Base-by-base conservation (phyloP, 2,797 vertebrate species). In the Mus spretus region DNA sequence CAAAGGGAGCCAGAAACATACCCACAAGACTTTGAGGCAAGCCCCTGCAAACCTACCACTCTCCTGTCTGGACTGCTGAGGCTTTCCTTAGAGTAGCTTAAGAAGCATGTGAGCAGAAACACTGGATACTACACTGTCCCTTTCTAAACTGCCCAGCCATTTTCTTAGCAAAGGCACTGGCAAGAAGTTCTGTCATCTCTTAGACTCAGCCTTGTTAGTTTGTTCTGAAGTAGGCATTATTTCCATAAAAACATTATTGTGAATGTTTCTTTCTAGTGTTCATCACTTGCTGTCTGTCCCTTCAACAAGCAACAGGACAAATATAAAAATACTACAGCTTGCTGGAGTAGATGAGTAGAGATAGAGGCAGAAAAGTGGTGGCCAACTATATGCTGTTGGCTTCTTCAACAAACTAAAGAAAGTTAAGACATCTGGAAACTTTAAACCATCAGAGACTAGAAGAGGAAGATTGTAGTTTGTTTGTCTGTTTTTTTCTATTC, bases 121-220 rank as follows among this genome's bases (percentile, higher is more conserved):
- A 77, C 50, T 22, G 17, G 3, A 24, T 50, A 44, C 89, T 44
- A 37, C 91, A 14, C 74, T 59, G 6, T 59, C 8, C 26, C 19
- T 84, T 63, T 72, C 44, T 57, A 93, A 75, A 67, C 26, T 72
- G 85, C 79, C 31, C 26, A 78, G 47, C 91, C 90, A 65, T 77
- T 83, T 86, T 90, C 67, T 92, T 87, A 67, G 53, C n/a, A 72
- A 89, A 86, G 77, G 61, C n/a, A 37, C 65, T 91, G 57, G 40
- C 50, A 88, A 86, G 63, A 70, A 87, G 50, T 82, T 53, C 6
- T 22, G 31, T 24, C 26, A 84, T 70, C 28, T 44, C 12, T 61
- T 37, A 89, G 63, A 67, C 63, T 63, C 26, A 6, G 2, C 47
- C 81, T 31, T 24, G 47, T 50, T 40, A 31, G 34, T 83, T 89